phyloP scores from a whole-genome alignment of 2,797 vertebrate genomes.

The Sandelia bainsii region DNA sequence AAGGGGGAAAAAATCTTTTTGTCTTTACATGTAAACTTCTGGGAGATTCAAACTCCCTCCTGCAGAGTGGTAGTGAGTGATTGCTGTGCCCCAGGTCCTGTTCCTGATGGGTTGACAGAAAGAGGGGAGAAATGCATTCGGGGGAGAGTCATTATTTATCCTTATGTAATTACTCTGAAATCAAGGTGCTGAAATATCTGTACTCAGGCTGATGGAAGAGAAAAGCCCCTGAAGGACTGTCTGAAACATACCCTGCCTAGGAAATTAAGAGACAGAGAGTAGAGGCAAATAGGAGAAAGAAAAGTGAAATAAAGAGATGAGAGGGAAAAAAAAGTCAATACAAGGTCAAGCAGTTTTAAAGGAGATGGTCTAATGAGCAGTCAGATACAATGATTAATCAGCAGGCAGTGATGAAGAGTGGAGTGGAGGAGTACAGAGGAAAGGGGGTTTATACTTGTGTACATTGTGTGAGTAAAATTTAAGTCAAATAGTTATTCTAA shows the following conservation, averaged over 20 bases:
- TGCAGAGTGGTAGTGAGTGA: conserved; percentile 64
- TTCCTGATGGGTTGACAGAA: conserved; percentile 68
- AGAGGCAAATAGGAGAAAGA: conserved; percentile 35
- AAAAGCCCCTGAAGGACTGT: conserved; percentile 64
- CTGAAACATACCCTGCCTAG: conserved; percentile 54
- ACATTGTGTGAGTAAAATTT: conserved; percentile 13
- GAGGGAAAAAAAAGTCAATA: conserved; percentile 46
- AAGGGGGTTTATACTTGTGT: conserved; percentile 3
- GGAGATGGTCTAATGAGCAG: conserved; percentile 68
- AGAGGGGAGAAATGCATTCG: conserved; percentile 59
- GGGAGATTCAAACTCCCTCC: conserved; percentile 50
- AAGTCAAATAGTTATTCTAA: conserved; percentile 27
- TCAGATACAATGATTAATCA: conserved; percentile 71
- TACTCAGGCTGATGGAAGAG: conserved; percentile 61
- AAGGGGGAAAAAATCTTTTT: conserved; percentile 42
- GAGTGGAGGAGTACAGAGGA: conserved; percentile 20
- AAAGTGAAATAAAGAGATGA: conserved; percentile 51
- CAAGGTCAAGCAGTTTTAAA: conserved; percentile 71
- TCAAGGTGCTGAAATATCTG: conserved; percentile 77
- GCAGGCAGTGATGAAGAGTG: conserved; percentile 48
- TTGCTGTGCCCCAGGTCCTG: conserved; percentile 68
- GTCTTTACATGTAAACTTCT: conserved; percentile 64
- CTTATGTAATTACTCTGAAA: conserved; percentile 77
- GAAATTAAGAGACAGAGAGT: conserved; percentile 51
- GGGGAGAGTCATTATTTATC: conserved; percentile 78